Base-by-base conservation (phyloP, 2,113 vertebrate genomes). In the Struthio camelus region DNA sequence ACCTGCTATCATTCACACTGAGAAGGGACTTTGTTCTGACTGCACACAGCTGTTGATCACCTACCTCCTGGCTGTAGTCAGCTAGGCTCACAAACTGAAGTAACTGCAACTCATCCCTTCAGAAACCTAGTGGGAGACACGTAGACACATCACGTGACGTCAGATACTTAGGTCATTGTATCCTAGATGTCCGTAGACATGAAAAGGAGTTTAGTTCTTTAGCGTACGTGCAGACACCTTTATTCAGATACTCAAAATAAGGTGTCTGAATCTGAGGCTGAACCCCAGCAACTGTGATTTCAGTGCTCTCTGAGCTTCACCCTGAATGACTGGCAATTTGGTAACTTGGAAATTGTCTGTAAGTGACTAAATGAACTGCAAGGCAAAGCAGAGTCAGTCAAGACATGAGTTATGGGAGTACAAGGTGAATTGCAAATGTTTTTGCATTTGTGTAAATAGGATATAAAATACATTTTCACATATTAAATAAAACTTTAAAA, bases 401-500 rank as follows among this genome's bases (percentile, higher is more conserved):
- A 32, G 4, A 76, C 2, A 73, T 27, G 8, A 73, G 64, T 71
- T 90, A 59, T 3, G 86, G 50, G 50, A 54, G 23, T 13, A 66
- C 50, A 88, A 70, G 36, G 3, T 32, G 23, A 93, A 82, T 80
- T 82, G 25, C 36, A 84, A 80, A 79, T 6, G 25, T 66, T 70
- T 89, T 80, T 83, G 12, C 4, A 58, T 85, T 82, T 77, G 40
- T 66, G 24, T 50, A 87, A 93, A 80, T 58, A 89, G 34, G 62
- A 66, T 14, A 20, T 27, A 80, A 23, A 23, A 93, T 1, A 10
- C 11, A 75, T 67, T 93, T 82, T 71, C 76, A 64, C 51, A 61
- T 10, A 20, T 71, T 87, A 95, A 94, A 88, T 71, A 85, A 85
- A 89, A 87, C n/a, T 87, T 78, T n/a, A 34, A 96, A 77, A 85